Base-by-base conservation (phyloP, 2,797 vertebrate genomes). In the Enoplosus armatus region DNA sequence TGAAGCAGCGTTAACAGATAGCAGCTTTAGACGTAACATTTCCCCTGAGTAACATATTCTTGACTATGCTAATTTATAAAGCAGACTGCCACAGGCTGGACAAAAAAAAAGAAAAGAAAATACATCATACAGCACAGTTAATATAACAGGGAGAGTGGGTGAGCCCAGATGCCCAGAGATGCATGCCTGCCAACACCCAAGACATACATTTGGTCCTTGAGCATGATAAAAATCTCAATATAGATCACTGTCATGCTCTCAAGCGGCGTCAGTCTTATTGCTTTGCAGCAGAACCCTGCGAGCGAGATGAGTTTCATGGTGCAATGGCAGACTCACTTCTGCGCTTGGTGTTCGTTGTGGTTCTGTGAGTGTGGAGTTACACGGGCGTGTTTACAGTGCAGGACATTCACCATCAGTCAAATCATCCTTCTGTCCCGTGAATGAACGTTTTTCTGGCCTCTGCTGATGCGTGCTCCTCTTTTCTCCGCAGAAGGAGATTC, bases 401-500 rank as follows among this genome's bases (percentile, higher is more conserved):
- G 63, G 22, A 33, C 24, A 5, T 77, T 78, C 11, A 45, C 6
- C 2, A 5, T 22, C 29, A 54, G 15, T 66, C 5, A 18, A 24
- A 27, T 53, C 22, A 1, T 4, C 14, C 14, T 26, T 22, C 5
- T 48, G 47, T 4, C 7, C 7, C 8, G n/a, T 35, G 33, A 70
- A 22, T 62, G 1, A n/a, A 24, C 24, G 3, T 33, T 3, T 37
- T 41, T 14, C 5, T 27, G 43, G 26, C 27, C 31, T 53, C 0
- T 59, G 1, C 67, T 78, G 35, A 80, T 37, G 0, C 2, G 0
- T 16, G 18, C 51, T 72, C 5, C 8, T 37, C 26, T n/a, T 27
- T 50, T 60, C 56, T 59, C 39, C 66, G 72, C 96, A 97, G 97
- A 96, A 95, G 92, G 93, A 93, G 88, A 94, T 96, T 77, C 85